Evolutionary conservation across 2,888 invertebrate species (phyloP).

Genomic region (Cephus rjabovi): DNA sequence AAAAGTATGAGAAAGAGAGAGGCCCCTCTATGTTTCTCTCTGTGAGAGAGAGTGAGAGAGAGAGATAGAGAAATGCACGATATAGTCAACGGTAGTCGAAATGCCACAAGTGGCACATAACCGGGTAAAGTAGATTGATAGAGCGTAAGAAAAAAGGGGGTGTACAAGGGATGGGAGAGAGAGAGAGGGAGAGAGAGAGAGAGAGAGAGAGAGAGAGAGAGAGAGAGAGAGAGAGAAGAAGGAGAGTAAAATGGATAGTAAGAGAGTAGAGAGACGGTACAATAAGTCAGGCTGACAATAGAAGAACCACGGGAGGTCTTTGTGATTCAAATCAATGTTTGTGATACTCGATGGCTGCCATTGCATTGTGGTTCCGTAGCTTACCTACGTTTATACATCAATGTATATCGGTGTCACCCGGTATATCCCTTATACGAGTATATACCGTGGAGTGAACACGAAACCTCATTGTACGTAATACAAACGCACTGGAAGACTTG

Average conservation of each 20-base stretch:
- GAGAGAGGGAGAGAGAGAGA: conserved; percentile 17
- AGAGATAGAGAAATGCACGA: not conserved
- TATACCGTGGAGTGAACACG: not conserved
- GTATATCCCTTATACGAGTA: conserved; percentile 15
- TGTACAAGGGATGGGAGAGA: conserved; percentile 20
- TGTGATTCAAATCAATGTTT: conserved; percentile 66
- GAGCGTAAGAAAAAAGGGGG: conserved; percentile 42
- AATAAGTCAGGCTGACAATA: conserved; percentile 59
- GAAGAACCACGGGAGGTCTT: conserved; percentile 60
- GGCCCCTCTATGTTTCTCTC: too few relatives aligned
- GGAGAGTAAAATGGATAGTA: conserved; percentile 9
- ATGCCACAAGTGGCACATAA: conserved; percentile 63
- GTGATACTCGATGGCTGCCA: conserved; percentile 57
- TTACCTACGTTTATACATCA: conserved; percentile 36
- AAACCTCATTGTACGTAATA: not conserved
- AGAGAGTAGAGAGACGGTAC: conserved; percentile 43
- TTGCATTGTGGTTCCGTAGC: conserved; percentile 43
- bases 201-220: conserved; percentile 12
- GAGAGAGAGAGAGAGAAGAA: conserved; percentile 17
- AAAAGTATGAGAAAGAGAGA: too few relatives aligned
- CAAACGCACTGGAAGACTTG: not conserved
- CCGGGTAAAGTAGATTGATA: conserved; percentile 58
- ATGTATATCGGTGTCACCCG: conserved; percentile 19
- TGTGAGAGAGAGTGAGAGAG: too few relatives aligned
- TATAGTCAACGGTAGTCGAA: conserved; percentile 19